Evolutionary conservation across 1,140 invertebrate genomes (phyloP).

Genomic region (Leguminivora glycinivorella): DNA sequence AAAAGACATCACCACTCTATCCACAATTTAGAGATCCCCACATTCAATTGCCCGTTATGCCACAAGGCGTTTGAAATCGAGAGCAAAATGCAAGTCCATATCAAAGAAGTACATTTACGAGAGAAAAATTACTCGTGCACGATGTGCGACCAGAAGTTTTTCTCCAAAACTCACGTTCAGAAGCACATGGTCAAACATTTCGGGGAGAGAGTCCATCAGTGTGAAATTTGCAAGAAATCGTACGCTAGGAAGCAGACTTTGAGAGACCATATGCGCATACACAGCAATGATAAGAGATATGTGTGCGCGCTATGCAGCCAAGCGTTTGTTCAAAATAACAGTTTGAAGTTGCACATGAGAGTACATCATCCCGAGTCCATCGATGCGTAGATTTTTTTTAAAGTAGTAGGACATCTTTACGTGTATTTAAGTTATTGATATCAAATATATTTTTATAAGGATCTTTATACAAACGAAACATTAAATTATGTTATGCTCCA

Average conservation of each 20-base stretch:
- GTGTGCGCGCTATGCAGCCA: slow-evolving; percentile 53
- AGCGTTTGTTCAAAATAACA: slow-evolving; percentile 59
- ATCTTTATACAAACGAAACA: neutral
- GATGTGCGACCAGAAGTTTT: slow-evolving; percentile 66
- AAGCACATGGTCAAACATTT: slow-evolving; percentile 80
- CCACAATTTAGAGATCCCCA: slow-evolving; percentile 48
- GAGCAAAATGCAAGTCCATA: slow-evolving; percentile 64
- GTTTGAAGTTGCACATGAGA: slow-evolving; percentile 57
- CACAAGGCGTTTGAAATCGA: slow-evolving; percentile 56
- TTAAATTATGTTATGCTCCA: neutral
- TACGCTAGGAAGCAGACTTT: slow-evolving; percentile 80
- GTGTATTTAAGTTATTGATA: neutral
- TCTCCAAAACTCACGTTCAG: slow-evolving; percentile 58
- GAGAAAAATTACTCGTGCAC: slow-evolving; percentile 66
- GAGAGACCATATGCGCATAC: slow-evolving; percentile 80
- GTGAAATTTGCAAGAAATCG: slow-evolving; percentile 82
- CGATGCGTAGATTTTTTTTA: neutral
- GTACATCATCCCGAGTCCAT: slow-evolving; percentile 51
- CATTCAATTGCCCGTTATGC: slow-evolving; percentile 62
- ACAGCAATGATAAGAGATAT: slow-evolving; percentile 58
- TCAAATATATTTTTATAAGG: neutral
- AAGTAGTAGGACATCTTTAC: neutral
- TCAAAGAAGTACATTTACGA: slow-evolving; percentile 65
- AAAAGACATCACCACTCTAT: slow-evolving; percentile 54
- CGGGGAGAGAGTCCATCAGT: slow-evolving; percentile 86